Conservation (phyloP, 2,797 vertebrate species). For the Alectoris magna region DNA sequence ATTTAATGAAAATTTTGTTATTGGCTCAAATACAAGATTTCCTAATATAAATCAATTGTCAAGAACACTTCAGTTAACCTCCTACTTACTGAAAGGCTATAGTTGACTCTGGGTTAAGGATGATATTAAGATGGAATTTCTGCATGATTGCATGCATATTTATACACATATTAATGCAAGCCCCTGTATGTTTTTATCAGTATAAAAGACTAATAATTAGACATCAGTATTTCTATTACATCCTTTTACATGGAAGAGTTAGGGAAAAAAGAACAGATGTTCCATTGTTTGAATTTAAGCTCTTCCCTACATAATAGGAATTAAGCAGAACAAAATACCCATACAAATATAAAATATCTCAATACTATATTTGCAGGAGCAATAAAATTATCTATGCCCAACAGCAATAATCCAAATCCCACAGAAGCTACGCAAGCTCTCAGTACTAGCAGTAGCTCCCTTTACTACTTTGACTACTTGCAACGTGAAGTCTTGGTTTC, state of each 20-base stretch:
- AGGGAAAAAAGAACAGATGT: not conserved
- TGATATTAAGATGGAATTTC: not conserved
- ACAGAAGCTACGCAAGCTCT: not conserved
- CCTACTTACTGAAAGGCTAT: not conserved
- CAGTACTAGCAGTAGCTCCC: not conserved
- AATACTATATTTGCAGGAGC: not conserved
- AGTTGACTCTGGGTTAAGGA: not conserved
- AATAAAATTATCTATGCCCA: not conserved
- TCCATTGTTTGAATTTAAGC: not conserved
- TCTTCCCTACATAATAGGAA: not conserved
- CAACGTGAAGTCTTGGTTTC: not conserved
- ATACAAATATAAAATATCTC: not conserved
- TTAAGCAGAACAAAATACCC: not conserved
- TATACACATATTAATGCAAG: not conserved
- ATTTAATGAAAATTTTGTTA: not conserved
- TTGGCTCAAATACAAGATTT: not conserved
- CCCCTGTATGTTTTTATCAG: not conserved
- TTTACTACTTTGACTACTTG: not conserved
- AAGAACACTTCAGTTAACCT: not conserved
- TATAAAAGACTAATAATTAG: not conserved
- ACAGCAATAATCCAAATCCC: not conserved
- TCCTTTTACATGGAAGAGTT: not conserved
- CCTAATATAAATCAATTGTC: not conserved
- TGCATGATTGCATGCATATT: not conserved
- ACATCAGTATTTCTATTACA: not conserved